Percentiles rank a stretch among this genome's conserved stretches.
Conservation (phyloP, 2,888 invertebrate species). For the Sarcophaga variegata region DNA sequence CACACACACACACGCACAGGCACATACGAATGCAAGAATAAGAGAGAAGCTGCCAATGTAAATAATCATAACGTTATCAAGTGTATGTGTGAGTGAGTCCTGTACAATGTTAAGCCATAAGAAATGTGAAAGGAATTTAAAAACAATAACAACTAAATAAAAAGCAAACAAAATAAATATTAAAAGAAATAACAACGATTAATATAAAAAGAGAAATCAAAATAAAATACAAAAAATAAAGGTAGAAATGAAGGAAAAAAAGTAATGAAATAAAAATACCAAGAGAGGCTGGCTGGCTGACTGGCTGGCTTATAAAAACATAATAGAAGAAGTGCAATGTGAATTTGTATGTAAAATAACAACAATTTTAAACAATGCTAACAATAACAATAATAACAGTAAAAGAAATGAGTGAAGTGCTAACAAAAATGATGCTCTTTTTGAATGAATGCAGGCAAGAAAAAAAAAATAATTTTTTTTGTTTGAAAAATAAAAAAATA, state of each 20-base stretch:
- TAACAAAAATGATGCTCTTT: too few relatives aligned
- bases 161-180: not conserved
- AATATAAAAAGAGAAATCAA: not conserved
- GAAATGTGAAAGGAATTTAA: not conserved
- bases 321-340: not conserved
- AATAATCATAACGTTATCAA: not conserved
- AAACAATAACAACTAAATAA: not conserved
- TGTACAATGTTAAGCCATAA: not conserved
- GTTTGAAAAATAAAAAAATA: too few relatives aligned
- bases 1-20: not conserved
- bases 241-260: too few relatives aligned
- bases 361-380: not conserved
- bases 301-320: too few relatives aligned
- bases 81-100: not conserved
- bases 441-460: too few relatives aligned
- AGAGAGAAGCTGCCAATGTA: not conserved
- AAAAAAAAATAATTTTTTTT: not conserved
- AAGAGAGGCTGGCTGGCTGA: too few relatives aligned
- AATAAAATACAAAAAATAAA: too few relatives aligned
- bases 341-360: not conserved
- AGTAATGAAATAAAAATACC: too few relatives aligned
- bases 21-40: too few relatives aligned
- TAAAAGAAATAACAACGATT: slow-evolving; percentile 11
- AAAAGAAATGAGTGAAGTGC: not conserved
- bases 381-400: not conserved